Base-by-base conservation (phyloP, 2,888 invertebrate species). In the Epinotia bilunana region DNA sequence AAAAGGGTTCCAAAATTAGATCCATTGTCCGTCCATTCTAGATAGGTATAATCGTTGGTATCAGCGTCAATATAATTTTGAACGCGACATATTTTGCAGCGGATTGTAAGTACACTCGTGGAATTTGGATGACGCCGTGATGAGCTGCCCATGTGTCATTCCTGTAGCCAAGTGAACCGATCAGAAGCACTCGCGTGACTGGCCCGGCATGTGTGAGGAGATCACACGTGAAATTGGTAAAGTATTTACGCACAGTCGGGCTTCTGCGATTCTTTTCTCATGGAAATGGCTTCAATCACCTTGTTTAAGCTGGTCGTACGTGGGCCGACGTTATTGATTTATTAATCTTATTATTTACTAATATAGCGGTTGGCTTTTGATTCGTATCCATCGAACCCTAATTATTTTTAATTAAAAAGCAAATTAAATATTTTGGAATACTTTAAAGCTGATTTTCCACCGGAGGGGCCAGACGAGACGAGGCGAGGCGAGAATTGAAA, bases 201-300 rank as follows among this genome's bases (percentile, higher is more conserved):
- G 58, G 64, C 58, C 58, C 46, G 46, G 28, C 46, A 18, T 58
- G 28, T 58, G 58, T 11, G 46, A 16, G 18, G 64, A 60, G 58
- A 60, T 72, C 72, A 58, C 57, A 57, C 64, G 72, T 65, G 64
- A 65, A 72, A 65, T 58, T 58, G 57, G 28, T 18, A 55, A 62
- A 63, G 55, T 33, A 65, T 53, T 65, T 53, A 64, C 20, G 9
- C 46, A 58, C 58, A 64, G 63, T 58, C 46, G 64, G 23, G 46
- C 58, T 18, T 20, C 13, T 28, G 46, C 57, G n/a, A 46, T 69
- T 43, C 13, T 69, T 23, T 68, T 69, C 23, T 69, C 68, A 28
- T 58, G 68, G 68, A 58, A 68, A 69, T 39, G 16, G 23, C 63
- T 72, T 72, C 18, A 16, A 20, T 39, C 16, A 16, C n/a, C 49